Conservation (phyloP, 2,113 vertebrate species). For the Dipodomys spectabilis region DNA sequence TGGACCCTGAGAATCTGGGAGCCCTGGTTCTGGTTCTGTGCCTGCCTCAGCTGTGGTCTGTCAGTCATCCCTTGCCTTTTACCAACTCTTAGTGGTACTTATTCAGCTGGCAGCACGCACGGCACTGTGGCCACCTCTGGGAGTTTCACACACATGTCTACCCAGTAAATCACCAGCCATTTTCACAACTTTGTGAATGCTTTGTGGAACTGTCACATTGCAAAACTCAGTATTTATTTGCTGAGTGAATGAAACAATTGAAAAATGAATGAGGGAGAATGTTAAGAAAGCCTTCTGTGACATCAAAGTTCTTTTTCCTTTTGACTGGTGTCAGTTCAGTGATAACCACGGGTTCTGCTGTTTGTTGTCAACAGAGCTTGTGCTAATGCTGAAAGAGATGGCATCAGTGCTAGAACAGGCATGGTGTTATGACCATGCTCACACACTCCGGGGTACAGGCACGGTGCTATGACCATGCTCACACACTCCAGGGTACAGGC, state of each 20-base stretch:
- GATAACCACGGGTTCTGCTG: neutral
- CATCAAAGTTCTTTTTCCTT: neutral
- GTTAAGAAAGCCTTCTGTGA: too few relatives aligned
- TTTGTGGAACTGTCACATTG: neutral
- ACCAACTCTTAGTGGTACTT: neutral
- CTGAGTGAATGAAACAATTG: neutral
- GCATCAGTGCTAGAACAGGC: rapidly evolving
- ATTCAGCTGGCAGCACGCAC: too few relatives aligned
- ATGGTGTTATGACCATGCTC: too few relatives aligned
- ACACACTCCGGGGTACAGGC: too few relatives aligned
- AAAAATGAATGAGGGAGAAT: neutral
- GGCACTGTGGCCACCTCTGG: neutral
- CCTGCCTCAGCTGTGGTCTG: too few relatives aligned
- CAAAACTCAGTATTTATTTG: neutral
- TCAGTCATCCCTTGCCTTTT: neutral
- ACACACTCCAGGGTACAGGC: too few relatives aligned
- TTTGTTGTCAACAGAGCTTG: neutral
- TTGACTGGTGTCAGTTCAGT: neutral
- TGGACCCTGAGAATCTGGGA: neutral
- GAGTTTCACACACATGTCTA: neutral
- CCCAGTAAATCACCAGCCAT: neutral
- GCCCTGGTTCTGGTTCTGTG: neutral
- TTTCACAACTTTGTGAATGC: neutral
- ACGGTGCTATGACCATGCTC: too few relatives aligned
- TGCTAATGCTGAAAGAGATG: neutral